Conservation (phyloP, 1,140 invertebrate genomes). For the Cherax destructor region DNA sequence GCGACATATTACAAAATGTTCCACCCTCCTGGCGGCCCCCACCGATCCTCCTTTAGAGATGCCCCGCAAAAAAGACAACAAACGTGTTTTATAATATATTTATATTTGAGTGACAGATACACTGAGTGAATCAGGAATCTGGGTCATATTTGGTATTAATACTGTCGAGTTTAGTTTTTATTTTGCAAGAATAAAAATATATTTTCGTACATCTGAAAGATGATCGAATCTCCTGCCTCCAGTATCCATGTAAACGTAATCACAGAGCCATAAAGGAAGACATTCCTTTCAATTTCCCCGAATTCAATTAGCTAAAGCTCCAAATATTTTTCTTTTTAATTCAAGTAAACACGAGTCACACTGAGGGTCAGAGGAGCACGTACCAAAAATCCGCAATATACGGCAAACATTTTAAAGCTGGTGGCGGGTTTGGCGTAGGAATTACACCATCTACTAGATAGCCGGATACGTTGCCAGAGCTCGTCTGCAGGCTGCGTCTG, state of each 20-base stretch:
- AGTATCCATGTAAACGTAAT: slow-evolving; percentile 18
- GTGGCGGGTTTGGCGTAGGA: slow-evolving; percentile 37
- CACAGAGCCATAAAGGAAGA: slow-evolving; percentile 19
- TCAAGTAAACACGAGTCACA: slow-evolving; percentile 30
- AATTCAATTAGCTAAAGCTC: slow-evolving; percentile 50
- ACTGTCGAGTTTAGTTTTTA: neutral
- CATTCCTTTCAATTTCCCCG: slow-evolving; percentile 23
- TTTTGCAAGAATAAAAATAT: neutral
- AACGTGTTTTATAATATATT: neutral
- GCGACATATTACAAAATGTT: neutral
- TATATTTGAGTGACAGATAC: neutral
- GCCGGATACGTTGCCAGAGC: slow-evolving; percentile 29
- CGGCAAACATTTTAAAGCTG: slow-evolving; percentile 38
- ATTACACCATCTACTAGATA: slow-evolving; percentile 44
- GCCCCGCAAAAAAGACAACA: neutral
- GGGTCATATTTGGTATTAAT: neutral
- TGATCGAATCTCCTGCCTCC: neutral
- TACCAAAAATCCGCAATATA: slow-evolving; percentile 49
- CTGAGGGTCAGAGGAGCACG: slow-evolving; percentile 28
- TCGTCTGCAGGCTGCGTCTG: neutral
- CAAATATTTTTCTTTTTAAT: slow-evolving; percentile 43
- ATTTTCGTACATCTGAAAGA: neutral
- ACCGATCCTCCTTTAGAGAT: neutral
- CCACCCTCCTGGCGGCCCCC: neutral
- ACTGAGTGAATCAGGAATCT: neutral